Evolutionary conservation across 2,113 vertebrate genomes (phyloP).

Genomic region (Rhinogobius similis): DNA sequence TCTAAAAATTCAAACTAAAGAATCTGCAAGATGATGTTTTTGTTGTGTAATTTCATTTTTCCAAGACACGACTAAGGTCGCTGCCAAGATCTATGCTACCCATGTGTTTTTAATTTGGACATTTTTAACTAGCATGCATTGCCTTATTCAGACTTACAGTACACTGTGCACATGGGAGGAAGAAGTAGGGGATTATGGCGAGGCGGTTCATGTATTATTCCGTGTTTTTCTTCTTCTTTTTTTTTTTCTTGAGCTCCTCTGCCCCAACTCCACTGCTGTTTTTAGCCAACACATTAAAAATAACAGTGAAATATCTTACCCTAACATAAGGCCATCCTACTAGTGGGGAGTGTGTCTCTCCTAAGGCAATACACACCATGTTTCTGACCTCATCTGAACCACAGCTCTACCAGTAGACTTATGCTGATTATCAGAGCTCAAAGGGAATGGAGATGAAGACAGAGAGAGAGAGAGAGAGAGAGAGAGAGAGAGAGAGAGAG

Average conservation of each 20-base stretch:
- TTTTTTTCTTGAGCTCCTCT: background rate
- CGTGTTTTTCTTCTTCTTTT: no score
- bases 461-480: slow-evolving; percentile 12
- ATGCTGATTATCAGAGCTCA: slow-evolving; percentile 47
- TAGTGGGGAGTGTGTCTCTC: slow-evolving; percentile 46
- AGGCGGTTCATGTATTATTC: slow-evolving; percentile 28
- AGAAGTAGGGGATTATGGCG: slow-evolving; percentile 14
- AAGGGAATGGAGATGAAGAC: slow-evolving; percentile 19
- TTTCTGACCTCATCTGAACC: slow-evolving; percentile 64
- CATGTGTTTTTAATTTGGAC: background rate
- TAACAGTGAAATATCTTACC: background rate
- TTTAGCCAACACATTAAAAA: slow-evolving; percentile 23
- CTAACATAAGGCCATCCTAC: slow-evolving; percentile 32
- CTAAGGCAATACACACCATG: slow-evolving; percentile 39
- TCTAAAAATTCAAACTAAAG: background rate
- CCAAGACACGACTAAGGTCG: no score
- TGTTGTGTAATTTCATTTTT: no score
- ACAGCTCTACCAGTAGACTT: slow-evolving; percentile 30
- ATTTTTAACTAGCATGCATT: background rate
- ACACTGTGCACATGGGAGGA: slow-evolving; percentile 2
- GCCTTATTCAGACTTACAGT: slow-evolving; percentile 15
- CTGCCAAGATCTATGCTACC: no score
- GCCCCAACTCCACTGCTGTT: slow-evolving; percentile 22
- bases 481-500: slow-evolving; percentile 10
- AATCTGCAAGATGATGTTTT: no score